Percentiles rank a stretch among this genome's conserved stretches.
These are phyloP conservation scores for Lycorma delicatula DNA, from an alignment of 1,140 invertebrate species.

Conservation along the genomic window DNA sequence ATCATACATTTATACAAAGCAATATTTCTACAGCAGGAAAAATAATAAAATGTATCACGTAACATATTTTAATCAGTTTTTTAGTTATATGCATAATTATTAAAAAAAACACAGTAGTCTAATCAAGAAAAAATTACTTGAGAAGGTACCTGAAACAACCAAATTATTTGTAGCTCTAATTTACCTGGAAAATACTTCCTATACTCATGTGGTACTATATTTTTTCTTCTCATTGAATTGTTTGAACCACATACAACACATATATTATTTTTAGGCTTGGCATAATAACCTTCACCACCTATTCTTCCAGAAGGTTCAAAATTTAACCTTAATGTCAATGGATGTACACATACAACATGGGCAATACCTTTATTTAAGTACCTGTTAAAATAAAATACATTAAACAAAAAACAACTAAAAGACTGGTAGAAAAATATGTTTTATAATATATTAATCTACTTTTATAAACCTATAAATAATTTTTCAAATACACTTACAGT, in stretches of 20 bases:
- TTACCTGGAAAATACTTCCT: slow-evolving; percentile 68
- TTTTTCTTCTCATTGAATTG: slow-evolving; percentile 67
- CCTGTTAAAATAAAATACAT: slow-evolving; percentile 36
- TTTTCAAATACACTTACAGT: no score
- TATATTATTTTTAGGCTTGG: slow-evolving; percentile 63
- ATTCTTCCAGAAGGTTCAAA: slow-evolving; percentile 73
- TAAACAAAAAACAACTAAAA: not conserved
- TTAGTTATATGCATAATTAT: not conserved
- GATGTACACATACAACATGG: slow-evolving; percentile 52
- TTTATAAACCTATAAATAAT: no score
- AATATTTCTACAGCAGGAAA: not conserved
- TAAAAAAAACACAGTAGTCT: not conserved
- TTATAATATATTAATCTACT: not conserved
- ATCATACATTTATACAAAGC: not conserved
- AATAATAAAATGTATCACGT: not conserved
- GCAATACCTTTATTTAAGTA: slow-evolving; percentile 56
- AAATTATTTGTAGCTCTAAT: no score
- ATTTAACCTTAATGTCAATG: slow-evolving; percentile 62
- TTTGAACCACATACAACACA: slow-evolving; percentile 72
- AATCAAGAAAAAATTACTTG: slow-evolving; percentile 1
- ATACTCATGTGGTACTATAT: slow-evolving; percentile 76
- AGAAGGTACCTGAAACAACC: slow-evolving; percentile 2
- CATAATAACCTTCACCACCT: slow-evolving; percentile 62
- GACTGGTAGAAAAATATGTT: not conserved
- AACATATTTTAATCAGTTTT: not conserved